These are phyloP conservation scores for Coenobita brevimanus DNA, from an alignment of 1,140 invertebrate genomes.

Conservation along the genomic window DNA sequence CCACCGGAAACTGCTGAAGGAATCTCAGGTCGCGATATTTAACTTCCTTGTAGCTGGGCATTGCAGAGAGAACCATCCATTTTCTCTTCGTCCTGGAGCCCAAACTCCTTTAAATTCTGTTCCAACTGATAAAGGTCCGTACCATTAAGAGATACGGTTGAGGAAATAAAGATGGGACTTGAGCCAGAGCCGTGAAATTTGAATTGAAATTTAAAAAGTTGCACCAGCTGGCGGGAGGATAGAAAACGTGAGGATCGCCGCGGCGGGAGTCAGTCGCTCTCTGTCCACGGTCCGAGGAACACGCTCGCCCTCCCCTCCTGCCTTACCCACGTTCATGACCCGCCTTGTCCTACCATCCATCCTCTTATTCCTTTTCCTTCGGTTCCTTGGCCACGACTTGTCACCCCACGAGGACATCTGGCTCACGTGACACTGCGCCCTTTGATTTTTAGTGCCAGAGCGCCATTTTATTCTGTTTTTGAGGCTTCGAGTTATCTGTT, in stretches of 20 bases:
- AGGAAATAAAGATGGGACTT: not conserved
- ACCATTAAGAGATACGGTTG: not conserved
- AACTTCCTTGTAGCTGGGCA: not conserved
- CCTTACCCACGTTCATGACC: constrained; percentile 39
- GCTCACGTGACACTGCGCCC: constrained; percentile 37
- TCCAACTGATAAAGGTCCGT: too few species aligned
- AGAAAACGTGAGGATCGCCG: not conserved
- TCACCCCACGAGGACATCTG: constrained; percentile 46
- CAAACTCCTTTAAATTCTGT: too few species aligned
- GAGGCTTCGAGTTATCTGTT: not conserved
- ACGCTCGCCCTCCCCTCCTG: not conserved
- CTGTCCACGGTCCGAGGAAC: not conserved
- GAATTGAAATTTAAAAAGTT: not conserved
- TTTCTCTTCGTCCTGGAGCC: too few species aligned
- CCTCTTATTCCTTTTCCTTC: not conserved
- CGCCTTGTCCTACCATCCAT: not conserved
- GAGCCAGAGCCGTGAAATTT: not conserved
- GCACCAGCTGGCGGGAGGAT: not conserved
- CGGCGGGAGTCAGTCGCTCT: not conserved
- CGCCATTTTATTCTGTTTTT: too few species aligned
- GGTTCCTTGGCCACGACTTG: not conserved
- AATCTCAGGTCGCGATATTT: not conserved
- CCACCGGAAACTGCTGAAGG: not conserved
- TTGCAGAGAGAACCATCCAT: not conserved
- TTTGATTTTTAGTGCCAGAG: not conserved